Conservation (phyloP, 2,888 invertebrate species). For the Dorcus parallelipipedus region DNA sequence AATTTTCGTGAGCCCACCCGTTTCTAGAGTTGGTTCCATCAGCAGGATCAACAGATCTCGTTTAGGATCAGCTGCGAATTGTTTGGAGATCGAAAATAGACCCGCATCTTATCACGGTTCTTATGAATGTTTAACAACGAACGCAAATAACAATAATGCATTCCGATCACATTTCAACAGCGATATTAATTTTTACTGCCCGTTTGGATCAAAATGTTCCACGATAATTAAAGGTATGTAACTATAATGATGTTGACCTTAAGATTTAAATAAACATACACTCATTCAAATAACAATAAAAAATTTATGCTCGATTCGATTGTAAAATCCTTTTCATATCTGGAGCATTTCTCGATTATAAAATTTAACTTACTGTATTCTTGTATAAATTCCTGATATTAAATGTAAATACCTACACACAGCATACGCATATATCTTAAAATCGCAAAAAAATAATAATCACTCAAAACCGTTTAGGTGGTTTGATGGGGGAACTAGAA, state of each 20-base stretch:
- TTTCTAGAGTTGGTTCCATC: conserved; percentile 37
- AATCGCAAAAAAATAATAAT: too few relatives aligned
- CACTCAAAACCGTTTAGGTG: too few relatives aligned
- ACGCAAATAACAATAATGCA: conserved; percentile 16
- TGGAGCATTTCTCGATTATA: neutral
- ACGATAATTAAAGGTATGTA: conserved; percentile 31
- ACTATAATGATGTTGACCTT: conserved; percentile 1
- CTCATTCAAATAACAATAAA: too few relatives aligned
- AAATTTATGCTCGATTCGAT: too few relatives aligned
- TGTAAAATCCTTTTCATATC: neutral
- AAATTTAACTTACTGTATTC: neutral
- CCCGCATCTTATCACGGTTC: conserved; percentile 42
- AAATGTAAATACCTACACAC: neutral
- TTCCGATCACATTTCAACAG: conserved; percentile 15
- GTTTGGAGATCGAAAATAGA: conserved; percentile 22
- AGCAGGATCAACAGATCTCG: conserved; percentile 29
- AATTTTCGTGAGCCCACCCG: conserved; percentile 42
- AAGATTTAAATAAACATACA: neutral
- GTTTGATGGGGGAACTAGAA: too few relatives aligned
- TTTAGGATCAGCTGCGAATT: conserved; percentile 18
- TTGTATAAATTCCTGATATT: neutral
- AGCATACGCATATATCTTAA: too few relatives aligned
- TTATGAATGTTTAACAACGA: conserved; percentile 35
- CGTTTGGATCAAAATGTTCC: conserved; percentile 35
- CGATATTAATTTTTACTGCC: conserved; percentile 35